Conservation (phyloP, 2,888 invertebrate genomes). For the Caenorhabditis angaria region DNA sequence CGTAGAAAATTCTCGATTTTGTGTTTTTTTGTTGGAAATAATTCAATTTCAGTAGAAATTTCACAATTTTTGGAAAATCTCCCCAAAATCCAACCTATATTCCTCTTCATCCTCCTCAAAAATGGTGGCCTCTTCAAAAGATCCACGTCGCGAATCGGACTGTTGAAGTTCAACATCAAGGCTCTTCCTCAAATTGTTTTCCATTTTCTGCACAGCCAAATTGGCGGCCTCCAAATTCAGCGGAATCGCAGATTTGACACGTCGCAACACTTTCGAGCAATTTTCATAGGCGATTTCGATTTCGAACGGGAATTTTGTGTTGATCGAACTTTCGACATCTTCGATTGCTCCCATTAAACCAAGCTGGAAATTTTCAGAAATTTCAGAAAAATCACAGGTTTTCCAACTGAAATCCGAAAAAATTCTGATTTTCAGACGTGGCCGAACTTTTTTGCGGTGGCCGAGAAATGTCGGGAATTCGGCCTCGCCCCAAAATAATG, state of each 20-base stretch:
- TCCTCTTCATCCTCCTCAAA: slow-evolving; percentile 21
- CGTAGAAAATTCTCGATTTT: too few species aligned
- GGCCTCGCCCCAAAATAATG: too few species aligned
- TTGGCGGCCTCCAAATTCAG: slow-evolving; percentile 33
- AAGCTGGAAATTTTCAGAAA: background rate
- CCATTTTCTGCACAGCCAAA: slow-evolving; percentile 24
- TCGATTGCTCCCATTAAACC: background rate
- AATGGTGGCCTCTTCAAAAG: slow-evolving; percentile 8
- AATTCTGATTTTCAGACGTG: too few species aligned
- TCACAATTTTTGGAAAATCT: too few species aligned
- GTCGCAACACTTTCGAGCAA: slow-evolving; percentile 18
- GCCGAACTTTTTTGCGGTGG: too few species aligned
- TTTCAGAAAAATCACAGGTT: background rate
- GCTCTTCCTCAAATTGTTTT: slow-evolving; percentile 23
- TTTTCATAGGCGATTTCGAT: slow-evolving; percentile 27
- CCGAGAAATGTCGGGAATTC: too few species aligned
- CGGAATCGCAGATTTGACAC: slow-evolving; percentile 31
- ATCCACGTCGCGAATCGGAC: background rate
- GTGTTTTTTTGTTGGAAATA: too few species aligned
- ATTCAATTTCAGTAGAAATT: too few species aligned
- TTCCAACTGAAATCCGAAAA: background rate
- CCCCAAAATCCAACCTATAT: too few species aligned
- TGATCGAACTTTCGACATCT: background rate
- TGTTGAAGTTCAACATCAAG: background rate
- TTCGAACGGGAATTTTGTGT: slow-evolving; percentile 32